Evolutionary conservation across 2,888 invertebrate species (phyloP).

Genomic region (Cephus nigrinus): DNA sequence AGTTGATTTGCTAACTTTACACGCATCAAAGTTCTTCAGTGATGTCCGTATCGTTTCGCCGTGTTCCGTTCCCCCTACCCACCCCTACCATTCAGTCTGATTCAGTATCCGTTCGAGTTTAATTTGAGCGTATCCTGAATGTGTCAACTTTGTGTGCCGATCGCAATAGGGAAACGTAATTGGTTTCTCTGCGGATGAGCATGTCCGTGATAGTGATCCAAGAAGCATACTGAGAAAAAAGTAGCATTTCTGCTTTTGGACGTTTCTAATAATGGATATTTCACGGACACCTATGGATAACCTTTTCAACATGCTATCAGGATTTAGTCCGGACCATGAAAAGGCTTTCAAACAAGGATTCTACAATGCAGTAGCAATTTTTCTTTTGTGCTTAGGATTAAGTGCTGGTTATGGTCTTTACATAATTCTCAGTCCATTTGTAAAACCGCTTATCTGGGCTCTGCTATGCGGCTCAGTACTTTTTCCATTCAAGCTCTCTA

Average conservation of each 20-base stretch:
- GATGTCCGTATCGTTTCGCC: too few relatives aligned
- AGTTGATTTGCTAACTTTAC: too few relatives aligned
- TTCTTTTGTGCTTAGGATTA: conserved; percentile 77
- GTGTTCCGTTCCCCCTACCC: too few relatives aligned
- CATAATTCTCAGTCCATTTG: conserved; percentile 89
- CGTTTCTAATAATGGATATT: conserved; percentile 62
- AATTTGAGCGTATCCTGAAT: too few relatives aligned
- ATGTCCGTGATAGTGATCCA: neutral
- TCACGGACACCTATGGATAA: conserved; percentile 74
- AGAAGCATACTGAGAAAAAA: neutral
- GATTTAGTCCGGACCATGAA: conserved; percentile 81
- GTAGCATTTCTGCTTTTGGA: neutral
- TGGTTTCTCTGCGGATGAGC: neutral
- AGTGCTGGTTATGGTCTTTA: conserved; percentile 83
- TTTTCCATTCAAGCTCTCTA: conserved; percentile 91
- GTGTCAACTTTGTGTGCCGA: conserved; percentile 40
- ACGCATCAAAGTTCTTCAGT: too few relatives aligned
- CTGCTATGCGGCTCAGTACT: conserved; percentile 95
- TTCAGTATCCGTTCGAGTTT: too few relatives aligned
- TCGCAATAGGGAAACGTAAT: neutral
- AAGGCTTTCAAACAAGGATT: conserved; percentile 93
- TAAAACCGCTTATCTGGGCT: conserved; percentile 96
- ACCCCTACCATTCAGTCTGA: too few relatives aligned
- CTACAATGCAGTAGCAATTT: conserved; percentile 87
- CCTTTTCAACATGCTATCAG: conserved; percentile 76